Base-by-base conservation (phyloP, 2,113 vertebrate genomes). In the Cairina moschata region DNA sequence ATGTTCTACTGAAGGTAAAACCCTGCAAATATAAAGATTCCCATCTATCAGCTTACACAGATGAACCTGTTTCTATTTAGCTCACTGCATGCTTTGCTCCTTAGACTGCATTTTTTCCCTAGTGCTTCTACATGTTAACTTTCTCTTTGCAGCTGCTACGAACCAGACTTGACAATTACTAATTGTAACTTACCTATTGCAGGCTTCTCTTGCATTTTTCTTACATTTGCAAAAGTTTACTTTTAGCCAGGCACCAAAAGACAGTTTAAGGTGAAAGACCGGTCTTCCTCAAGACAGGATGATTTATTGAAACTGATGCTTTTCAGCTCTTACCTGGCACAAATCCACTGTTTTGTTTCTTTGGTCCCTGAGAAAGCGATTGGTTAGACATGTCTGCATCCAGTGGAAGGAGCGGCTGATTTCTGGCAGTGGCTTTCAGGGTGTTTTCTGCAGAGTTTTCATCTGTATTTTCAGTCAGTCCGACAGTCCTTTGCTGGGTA, bases 321-420 rank as follows among this genome's bases (percentile, higher is more conserved):
- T 58, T 79, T 65, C 15, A 36, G 25, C 17, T 96, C 95, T 97
- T 97, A 98, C 99, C 98, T 98, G 98, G 97, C 90, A 97, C 87
- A 88, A 88, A 87, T 81, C 93, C 94, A 82, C 68, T 87, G 55
- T 87, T 95, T 91, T 93, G 96, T 78, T 95, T 96, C 82, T 96
- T 95, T 92, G 92, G 93, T 79, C 90, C 97, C 94, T 97, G 95
- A 86, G 92, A 95, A 76, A 95, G 44, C 23, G 98, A 97, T 69
- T 95, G 96, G 79, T 98, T 98, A 67, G 72, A 94, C 88, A 91
- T 78, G 46, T 97, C 96, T 54, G 78, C 84, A 92, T 96, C 93
- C 60, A 96, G 83, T n/a, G 94, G 77, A 8, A 86, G 65, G 36
- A 88, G 52, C 6, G 86, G 62, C 18, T 95, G 96, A 67, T 76